A percentile compares a stretch with the other conserved stretches of the same genome.
Evolutionary conservation across 1,140 invertebrate genomes (phyloP).

Genomic region (Scaptomyza montana): DNA sequence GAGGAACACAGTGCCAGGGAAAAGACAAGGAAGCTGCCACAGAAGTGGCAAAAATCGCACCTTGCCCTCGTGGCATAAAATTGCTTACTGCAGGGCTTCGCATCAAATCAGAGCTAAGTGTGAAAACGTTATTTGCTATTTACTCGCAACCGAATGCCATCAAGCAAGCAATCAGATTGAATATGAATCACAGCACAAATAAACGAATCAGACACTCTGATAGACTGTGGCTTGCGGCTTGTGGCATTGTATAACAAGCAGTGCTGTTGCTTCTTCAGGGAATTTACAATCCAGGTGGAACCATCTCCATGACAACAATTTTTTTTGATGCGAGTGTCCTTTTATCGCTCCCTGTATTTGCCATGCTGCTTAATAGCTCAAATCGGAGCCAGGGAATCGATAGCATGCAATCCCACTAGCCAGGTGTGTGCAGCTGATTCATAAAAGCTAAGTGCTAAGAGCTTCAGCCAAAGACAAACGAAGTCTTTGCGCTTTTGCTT

Average conservation of each 20-base stretch:
- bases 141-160: constrained; percentile 53
- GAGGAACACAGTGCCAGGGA: neutral
- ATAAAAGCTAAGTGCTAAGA: neutral
- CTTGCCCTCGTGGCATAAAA: constrained; percentile 21
- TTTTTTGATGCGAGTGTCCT: neutral
- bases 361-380: constrained; percentile 58
- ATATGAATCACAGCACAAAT: constrained; percentile 51
- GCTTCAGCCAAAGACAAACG: constrained; percentile 37
- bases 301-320: neutral
- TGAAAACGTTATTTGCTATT: constrained; percentile 66
- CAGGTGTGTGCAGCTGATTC: constrained; percentile 7
- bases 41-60: constrained; percentile 35
- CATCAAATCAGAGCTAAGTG: constrained; percentile 68
- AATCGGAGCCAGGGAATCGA: constrained; percentile 43
- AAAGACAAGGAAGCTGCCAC: constrained; percentile 8
- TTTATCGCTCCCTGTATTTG: neutral
- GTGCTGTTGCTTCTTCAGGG: constrained; percentile 19
- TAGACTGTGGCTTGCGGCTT: neutral
- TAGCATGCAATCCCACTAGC: neutral
- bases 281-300: constrained; percentile 23
- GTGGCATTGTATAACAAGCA: neutral
- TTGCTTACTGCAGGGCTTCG: constrained; percentile 44
- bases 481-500: constrained; percentile 45
- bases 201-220: constrained; percentile 10
- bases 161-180: constrained; percentile 55